phyloP scores from a whole-genome alignment of 2,113 vertebrate genomes.

The Lasiurus borealis region DNA sequence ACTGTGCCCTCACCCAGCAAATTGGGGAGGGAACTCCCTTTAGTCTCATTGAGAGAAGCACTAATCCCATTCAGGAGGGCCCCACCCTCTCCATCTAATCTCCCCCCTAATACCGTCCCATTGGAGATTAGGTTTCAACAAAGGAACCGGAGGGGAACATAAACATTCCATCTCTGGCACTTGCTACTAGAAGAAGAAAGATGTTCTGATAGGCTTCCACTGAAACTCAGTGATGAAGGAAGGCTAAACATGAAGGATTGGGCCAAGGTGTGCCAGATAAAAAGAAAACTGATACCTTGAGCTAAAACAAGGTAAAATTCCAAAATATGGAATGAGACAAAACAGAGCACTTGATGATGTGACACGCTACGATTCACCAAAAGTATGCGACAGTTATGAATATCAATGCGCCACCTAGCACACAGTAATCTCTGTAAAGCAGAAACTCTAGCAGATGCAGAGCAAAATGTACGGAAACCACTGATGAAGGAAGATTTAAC shows the following conservation, averaged over 20 bases:
- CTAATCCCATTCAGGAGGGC: not conserved
- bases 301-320: not conserved
- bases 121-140: not conserved
- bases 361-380: not conserved
- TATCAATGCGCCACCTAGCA: not conserved
- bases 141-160: not conserved
- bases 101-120: no score
- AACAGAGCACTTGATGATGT: not conserved
- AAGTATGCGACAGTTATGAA: not conserved
- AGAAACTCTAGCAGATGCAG: not conserved
- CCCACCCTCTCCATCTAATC: not conserved
- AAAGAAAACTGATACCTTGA: not conserved
- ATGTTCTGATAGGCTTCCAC: not conserved
- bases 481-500: not conserved
- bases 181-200: not conserved
- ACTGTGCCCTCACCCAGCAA: not conserved
- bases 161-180: not conserved
- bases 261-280: not conserved
- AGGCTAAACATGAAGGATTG: not conserved
- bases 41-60: not conserved
- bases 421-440: not conserved
- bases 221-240: not conserved
- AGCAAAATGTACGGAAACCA: not conserved
- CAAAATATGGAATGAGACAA: slow-evolving; percentile 29
- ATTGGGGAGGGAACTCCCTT: not conserved